Evolutionary conservation across 2,888 invertebrate genomes (phyloP).

Genomic region (Netelia inedita): DNA sequence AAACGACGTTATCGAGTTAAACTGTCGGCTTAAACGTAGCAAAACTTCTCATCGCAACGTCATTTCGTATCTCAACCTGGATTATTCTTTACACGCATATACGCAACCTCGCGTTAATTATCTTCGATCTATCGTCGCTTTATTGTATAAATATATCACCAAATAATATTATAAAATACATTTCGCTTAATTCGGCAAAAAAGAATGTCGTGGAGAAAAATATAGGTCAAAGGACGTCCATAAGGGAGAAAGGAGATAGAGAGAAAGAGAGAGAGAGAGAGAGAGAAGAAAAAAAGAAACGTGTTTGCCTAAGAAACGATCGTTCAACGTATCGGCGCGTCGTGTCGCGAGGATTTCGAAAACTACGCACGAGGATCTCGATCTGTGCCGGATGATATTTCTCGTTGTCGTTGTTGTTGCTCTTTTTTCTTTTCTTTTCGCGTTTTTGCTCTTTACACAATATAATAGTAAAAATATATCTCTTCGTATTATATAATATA

Average conservation of each 20-base stretch:
- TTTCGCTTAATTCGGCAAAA: constrained; percentile 66
- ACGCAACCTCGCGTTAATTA: neutral
- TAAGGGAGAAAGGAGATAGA: neutral
- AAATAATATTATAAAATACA: constrained; percentile 79
- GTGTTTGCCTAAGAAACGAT: constrained; percentile 23
- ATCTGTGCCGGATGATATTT: neutral
- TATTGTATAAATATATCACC: constrained; percentile 83
- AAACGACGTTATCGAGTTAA: constrained; percentile 10
- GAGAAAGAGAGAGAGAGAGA: constrained; percentile 13
- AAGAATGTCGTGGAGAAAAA: constrained; percentile 38
- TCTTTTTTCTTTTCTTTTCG: constrained; percentile 27
- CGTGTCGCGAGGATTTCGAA: constrained; percentile 24
- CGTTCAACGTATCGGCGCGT: constrained; percentile 20
- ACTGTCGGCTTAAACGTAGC: neutral
- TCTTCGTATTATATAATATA: constrained; percentile 75
- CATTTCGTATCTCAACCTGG: neutral
- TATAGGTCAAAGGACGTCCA: constrained; percentile 12
- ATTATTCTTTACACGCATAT: constrained; percentile 1
- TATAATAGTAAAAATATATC: constrained; percentile 80
- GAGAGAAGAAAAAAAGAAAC: neutral
- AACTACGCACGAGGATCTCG: constrained; percentile 36
- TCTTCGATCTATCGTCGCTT: constrained; percentile 73
- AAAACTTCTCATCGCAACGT: neutral
- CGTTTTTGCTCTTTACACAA: constrained; percentile 70
- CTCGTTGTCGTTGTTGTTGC: neutral